Percentiles rank a stretch among this genome's conserved stretches.
These are phyloP conservation scores for Drosophila pruinosa DNA, from an alignment of 1,140 invertebrate species.

Conservation along the genomic window DNA sequence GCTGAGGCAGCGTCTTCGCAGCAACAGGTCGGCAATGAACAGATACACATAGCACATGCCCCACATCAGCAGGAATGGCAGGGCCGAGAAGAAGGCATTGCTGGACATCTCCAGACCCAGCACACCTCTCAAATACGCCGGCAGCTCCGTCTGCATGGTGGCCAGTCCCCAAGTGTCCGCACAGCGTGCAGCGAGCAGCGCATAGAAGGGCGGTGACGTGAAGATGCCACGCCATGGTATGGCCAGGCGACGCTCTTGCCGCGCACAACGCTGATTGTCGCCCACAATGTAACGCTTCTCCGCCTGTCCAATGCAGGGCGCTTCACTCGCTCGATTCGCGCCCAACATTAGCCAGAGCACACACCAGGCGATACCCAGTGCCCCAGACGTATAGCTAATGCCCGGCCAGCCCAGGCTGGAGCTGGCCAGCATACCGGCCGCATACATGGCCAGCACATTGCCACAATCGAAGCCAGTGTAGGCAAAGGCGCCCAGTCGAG, in stretches of 20 bases:
- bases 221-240: constrained; percentile 91
- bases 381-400: constrained; percentile 90
- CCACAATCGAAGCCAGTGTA: constrained; percentile 88
- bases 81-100: constrained; percentile 89
- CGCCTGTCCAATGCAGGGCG: constrained; percentile 84
- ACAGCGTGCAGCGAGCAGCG: constrained; percentile 92
- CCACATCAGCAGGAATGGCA: constrained; percentile 92
- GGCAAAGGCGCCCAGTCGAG: constrained; percentile 85
- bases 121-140: constrained; percentile 94
- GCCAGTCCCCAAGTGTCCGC: constrained; percentile 97
- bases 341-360: constrained; percentile 86
- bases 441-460: constrained; percentile 87
- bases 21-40: constrained; percentile 86
- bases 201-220: constrained; percentile 91
- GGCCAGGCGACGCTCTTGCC: constrained; percentile 25
- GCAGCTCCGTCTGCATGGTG: constrained; percentile 95
- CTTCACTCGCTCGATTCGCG: constrained; percentile 86
- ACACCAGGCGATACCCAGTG: constrained; percentile 85
- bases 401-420: constrained; percentile 89
- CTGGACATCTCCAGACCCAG: constrained; percentile 90
- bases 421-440: constrained; percentile 86
- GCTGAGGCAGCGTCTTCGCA: constrained; percentile 84
- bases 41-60: constrained; percentile 87
- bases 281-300: constrained; percentile 86
- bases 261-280: constrained; percentile 45